Evolutionary conservation across 2,113 vertebrate genomes (phyloP), one percentile per base, ranked within the genome.

Genomic region (Plotosus lineatus): DNA sequence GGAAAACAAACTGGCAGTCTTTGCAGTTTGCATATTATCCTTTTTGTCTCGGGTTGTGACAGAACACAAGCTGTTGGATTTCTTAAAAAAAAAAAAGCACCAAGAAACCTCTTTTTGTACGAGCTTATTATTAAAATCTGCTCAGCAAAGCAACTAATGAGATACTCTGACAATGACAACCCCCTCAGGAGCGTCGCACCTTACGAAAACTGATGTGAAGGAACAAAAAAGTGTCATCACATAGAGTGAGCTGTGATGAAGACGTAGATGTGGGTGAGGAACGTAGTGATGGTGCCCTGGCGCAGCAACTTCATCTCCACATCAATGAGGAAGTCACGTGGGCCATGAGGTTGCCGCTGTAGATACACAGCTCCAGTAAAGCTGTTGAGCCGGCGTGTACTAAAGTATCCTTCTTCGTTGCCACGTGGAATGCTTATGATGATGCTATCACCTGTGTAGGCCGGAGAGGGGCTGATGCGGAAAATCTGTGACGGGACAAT

Each of bases 291-390:
- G 0, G 90, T 91, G 66, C 96, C 97, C 88, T 97, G 95, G 14
- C 97, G 93, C 89, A 96, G 94, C 12, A 98, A 94, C 84, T 95
- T 97, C 97, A 98, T 98, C 88, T 98, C 96, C 53, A 98, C 97
- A 0, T 98, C 96, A 65, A 98, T 85, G 78, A 95, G 88, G 84
- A 98, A 98, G 92, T 98, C 97, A 85, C 91, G 93, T 0, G 96
- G 93, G 83, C 95, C 87, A 0, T 83, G 90, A 75, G 96, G 92
- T 0, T 95, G 88, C 6, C 95, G 91, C 88, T 97, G 95, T 74
- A 98, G 92, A 79, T 91, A 95, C 1, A 99, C 95, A 0, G 95
- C 93, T 0, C 97, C 97, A 0, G 95, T 98, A 90, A 95, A 96
- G 42, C 95, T 88, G 83, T 96, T 97, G 7, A 97, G 93, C 74